These are phyloP conservation scores for Hylaea fasciaria DNA, from an alignment of 2,888 invertebrate genomes.

Conservation along the genomic window DNA sequence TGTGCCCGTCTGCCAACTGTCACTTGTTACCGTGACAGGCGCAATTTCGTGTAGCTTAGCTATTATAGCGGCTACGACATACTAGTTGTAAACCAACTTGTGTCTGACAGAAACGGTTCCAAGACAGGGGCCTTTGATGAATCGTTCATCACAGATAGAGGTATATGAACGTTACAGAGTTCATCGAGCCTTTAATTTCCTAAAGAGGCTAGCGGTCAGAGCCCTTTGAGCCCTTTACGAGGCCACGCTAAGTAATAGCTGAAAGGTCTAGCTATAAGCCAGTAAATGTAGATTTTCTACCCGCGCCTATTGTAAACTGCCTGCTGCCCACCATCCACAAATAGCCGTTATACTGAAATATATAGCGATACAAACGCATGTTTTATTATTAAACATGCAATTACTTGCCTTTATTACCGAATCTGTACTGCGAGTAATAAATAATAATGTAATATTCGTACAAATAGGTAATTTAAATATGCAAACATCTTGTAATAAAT, in stretches of 20 bases:
- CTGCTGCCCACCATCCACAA: neutral
- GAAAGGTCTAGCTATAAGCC: neutral
- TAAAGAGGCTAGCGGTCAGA: too few species aligned
- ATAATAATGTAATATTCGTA: neutral
- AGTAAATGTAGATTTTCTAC: neutral
- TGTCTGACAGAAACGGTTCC: too few species aligned
- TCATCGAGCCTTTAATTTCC: too few species aligned
- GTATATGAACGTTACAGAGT: too few species aligned
- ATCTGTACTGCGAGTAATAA: slow-evolving; percentile 1
- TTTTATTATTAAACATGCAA: slow-evolving; percentile 3
- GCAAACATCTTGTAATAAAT: slow-evolving; percentile 1
- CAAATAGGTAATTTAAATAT: neutral
- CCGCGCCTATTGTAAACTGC: neutral
- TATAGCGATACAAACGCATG: too few species aligned
- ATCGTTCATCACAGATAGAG: too few species aligned
- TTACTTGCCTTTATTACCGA: neutral
- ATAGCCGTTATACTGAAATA: neutral
- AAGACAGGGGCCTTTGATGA: too few species aligned
- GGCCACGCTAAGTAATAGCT: too few species aligned
- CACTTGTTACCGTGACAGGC: neutral
- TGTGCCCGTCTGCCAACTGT: neutral
- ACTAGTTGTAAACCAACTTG: too few species aligned
- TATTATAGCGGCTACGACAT: too few species aligned
- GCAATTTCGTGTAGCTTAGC: too few species aligned
- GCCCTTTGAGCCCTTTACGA: too few species aligned